Percentiles rank a stretch among this genome's conserved stretches.
Conservation (phyloP, 2,888 invertebrate genomes). For the Gastrophysa polygoni region DNA sequence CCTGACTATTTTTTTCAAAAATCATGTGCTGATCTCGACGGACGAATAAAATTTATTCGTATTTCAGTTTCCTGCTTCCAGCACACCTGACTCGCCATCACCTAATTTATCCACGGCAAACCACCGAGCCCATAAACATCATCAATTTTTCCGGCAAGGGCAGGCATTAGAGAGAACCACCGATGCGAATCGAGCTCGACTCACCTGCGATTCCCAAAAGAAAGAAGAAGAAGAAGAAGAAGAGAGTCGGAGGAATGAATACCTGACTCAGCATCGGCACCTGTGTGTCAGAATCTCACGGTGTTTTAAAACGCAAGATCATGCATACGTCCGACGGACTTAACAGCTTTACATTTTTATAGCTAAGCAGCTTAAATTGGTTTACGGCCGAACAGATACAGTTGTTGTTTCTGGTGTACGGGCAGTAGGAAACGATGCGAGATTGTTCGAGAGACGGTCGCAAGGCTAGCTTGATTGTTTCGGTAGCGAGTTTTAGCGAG, state of each 20-base stretch:
- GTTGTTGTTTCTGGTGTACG: constrained; percentile 27
- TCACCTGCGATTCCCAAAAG: not conserved
- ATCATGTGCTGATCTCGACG: too few relatives aligned
- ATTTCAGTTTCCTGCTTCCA: not conserved
- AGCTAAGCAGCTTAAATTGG: constrained; percentile 42
- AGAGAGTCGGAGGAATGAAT: constrained; percentile 23
- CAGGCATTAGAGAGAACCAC: not conserved
- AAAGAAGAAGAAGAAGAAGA: not conserved
- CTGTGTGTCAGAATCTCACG: constrained; percentile 49
- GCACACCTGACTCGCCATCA: not conserved
- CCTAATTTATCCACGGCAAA: not conserved
- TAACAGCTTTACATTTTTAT: constrained; percentile 42
- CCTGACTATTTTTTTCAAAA: too few relatives aligned
- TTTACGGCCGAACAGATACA: constrained; percentile 35
- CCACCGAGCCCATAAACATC: not conserved
- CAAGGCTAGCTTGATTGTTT: not conserved
- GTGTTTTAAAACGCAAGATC: constrained; percentile 43
- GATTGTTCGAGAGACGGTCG: constrained; percentile 5
- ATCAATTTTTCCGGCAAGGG: not conserved
- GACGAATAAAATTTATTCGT: too few relatives aligned
- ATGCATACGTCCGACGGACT: too few relatives aligned
- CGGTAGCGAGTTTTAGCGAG: not conserved
- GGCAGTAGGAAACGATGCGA: constrained; percentile 12
- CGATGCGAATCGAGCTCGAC: not conserved
- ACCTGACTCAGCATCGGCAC: constrained; percentile 33